Conservation (phyloP, 2,797 vertebrate genomes). For the Enteromius paludinosus region DNA sequence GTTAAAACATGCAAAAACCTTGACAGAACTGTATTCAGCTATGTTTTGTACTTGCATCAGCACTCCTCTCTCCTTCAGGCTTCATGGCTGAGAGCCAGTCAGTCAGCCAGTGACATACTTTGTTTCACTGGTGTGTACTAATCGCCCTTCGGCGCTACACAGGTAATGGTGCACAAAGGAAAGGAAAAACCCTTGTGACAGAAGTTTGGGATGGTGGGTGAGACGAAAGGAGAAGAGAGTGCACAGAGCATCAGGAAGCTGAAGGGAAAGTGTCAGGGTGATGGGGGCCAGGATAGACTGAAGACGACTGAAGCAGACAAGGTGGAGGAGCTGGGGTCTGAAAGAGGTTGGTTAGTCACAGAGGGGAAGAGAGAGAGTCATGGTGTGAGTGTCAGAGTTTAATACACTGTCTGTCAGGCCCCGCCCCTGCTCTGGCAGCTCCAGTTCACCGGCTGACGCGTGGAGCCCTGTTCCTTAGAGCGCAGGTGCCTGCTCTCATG, state of each 20-base stretch:
- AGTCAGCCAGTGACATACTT: constrained; percentile 53
- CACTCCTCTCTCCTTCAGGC: constrained; percentile 2
- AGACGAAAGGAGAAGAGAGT: background rate
- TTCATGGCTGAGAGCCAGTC: constrained; percentile 37
- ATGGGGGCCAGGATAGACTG: constrained; percentile 10
- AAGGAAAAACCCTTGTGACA: constrained; percentile 49
- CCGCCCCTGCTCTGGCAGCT: constrained; percentile 8
- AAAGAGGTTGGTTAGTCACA: constrained; percentile 44
- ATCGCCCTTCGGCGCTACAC: constrained; percentile 45
- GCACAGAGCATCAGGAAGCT: background rate
- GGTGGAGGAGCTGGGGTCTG: constrained; percentile 38
- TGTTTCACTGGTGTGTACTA: constrained; percentile 49
- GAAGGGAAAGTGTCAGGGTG: background rate
- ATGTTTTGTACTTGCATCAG: background rate
- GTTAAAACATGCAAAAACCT: background rate
- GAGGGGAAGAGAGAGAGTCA: constrained; percentile 23
- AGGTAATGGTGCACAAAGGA: constrained; percentile 48
- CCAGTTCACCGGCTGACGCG: background rate
- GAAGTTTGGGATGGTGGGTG: constrained; percentile 7
- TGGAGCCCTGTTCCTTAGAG: background rate
- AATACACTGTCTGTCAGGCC: constrained; percentile 37
- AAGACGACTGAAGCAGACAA: constrained; percentile 15
- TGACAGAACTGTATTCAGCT: background rate
- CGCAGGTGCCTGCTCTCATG: constrained; percentile 26
- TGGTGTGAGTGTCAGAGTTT: constrained; percentile 37